Evolutionary conservation across 1,140 invertebrate genomes (phyloP).

Genomic region (Bombus ignitus): DNA sequence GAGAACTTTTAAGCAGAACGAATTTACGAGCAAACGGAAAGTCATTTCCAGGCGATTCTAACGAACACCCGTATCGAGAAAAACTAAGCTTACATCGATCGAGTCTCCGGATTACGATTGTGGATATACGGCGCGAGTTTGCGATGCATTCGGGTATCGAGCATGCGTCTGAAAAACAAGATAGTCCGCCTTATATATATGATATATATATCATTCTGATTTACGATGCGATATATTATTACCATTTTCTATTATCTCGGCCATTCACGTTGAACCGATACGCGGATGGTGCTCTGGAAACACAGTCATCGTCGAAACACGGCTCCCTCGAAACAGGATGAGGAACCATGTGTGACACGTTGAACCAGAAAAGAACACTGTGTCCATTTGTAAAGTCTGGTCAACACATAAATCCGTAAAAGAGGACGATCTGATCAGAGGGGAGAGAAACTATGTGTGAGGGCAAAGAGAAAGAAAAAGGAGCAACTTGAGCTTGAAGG

Average conservation of each 20-base stretch:
- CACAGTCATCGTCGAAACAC: constrained; percentile 32
- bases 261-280: not conserved
- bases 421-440: constrained; percentile 15
- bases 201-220: not conserved
- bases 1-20: not conserved
- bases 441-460: not conserved
- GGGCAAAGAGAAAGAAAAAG: not conserved
- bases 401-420: constrained; percentile 65
- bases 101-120: not conserved
- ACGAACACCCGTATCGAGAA: not conserved
- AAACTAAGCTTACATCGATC: not conserved
- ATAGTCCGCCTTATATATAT: not conserved
- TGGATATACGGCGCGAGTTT: not conserved
- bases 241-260: constrained; percentile 47
- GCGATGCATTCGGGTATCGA: not conserved
- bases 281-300: not conserved
- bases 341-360: constrained; percentile 42
- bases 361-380: constrained; percentile 46
- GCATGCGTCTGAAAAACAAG: not conserved
- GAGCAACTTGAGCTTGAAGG: not conserved
- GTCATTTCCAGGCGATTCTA: not conserved
- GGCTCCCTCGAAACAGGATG: constrained; percentile 4
- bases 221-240: constrained; percentile 45
- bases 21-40: not conserved
- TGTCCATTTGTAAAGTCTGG: constrained; percentile 62